Conservation (phyloP, 2,888 invertebrate genomes). For the Alitta virens region DNA sequence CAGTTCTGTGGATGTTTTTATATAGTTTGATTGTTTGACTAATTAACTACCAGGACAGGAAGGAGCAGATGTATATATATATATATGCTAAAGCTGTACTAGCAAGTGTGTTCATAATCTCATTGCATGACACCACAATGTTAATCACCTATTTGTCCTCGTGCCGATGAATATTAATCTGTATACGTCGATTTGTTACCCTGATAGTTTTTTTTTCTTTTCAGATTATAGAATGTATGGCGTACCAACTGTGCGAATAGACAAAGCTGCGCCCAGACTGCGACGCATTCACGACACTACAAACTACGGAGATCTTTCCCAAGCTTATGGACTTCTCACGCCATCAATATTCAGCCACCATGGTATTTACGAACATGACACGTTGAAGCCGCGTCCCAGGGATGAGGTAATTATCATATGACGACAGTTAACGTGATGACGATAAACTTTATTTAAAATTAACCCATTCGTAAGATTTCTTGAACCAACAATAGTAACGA, state of each 20-base stretch:
- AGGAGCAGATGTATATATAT: too few species aligned
- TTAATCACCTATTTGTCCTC: too few species aligned
- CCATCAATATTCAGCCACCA: slow-evolving; percentile 50
- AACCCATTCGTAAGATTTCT: too few species aligned
- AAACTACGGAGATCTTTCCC: slow-evolving; percentile 54
- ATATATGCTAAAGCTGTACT: background rate
- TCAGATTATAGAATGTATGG: slow-evolving; percentile 53
- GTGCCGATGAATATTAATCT: background rate
- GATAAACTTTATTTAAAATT: too few species aligned
- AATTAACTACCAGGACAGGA: too few species aligned
- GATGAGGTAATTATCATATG: slow-evolving; percentile 54
- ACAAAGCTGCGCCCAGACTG: slow-evolving; percentile 48
- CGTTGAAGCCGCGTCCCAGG: slow-evolving; percentile 45
- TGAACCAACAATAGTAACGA: too few species aligned
- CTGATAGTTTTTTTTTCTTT: slow-evolving; percentile 2
- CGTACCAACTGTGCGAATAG: slow-evolving; percentile 51
- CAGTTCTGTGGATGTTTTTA: too few species aligned
- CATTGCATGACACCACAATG: too few species aligned
- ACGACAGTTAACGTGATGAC: too few species aligned
- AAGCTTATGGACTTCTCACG: slow-evolving; percentile 48
- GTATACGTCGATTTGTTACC: background rate
- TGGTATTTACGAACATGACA: slow-evolving; percentile 52
- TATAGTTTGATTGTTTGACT: too few species aligned
- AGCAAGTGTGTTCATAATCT: too few species aligned
- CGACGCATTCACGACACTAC: slow-evolving; percentile 44